Conservation (phyloP, 2,797 vertebrate species). For the Myiotriccus ornatus region DNA sequence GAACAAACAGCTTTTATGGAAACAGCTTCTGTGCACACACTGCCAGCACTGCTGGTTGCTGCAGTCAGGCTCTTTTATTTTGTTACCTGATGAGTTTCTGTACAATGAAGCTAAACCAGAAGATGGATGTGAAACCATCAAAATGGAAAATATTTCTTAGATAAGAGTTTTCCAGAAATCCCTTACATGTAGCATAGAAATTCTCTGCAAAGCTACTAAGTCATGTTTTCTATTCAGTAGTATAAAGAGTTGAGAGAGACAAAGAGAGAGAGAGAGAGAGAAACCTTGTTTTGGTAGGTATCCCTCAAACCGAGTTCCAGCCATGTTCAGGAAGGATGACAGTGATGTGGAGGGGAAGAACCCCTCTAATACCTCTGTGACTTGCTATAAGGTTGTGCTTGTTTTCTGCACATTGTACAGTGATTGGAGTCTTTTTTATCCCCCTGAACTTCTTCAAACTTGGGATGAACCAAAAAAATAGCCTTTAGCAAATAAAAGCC, state of each 20-base stretch:
- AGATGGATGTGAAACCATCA: background rate
- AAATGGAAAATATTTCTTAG: background rate
- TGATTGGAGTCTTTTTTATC: background rate
- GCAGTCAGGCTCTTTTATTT: background rate
- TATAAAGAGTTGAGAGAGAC: background rate
- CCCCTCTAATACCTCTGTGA: background rate
- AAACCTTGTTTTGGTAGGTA: background rate
- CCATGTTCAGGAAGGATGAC: background rate
- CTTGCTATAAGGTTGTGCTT: background rate
- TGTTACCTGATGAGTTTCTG: background rate
- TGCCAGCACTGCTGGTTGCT: background rate
- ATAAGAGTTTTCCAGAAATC: background rate
- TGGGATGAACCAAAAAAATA: constrained; percentile 49
- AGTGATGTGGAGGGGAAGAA: background rate
- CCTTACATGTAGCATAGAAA: background rate
- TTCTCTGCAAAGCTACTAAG: background rate
- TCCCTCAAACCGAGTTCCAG: background rate
- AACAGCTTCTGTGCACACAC: background rate
- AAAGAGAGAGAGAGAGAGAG: background rate
- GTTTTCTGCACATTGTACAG: background rate
- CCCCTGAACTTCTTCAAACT: constrained; percentile 14
- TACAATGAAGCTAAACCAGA: background rate
- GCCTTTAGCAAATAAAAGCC: constrained; percentile 42
- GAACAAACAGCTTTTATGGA: constrained; percentile 34
- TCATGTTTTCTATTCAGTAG: background rate